phyloP scores from a whole-genome alignment of 2,113 vertebrate species.

The Paramormyrops kingsleyae region DNA sequence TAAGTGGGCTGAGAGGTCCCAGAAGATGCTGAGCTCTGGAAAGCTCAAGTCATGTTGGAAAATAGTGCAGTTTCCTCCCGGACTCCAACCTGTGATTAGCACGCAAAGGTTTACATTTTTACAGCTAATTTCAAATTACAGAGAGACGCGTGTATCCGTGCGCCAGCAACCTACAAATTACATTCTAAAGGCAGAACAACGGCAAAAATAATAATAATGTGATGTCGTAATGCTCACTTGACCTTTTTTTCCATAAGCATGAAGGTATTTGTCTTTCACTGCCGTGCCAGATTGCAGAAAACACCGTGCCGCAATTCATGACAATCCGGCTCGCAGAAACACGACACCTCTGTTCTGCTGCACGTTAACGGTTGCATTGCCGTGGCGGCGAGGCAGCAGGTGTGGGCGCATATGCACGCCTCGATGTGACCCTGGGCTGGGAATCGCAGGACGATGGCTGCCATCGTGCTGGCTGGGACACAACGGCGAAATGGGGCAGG shows the following conservation, averaged over 20 bases:
- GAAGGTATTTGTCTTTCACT: constrained; percentile 35
- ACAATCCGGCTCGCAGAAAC: not conserved
- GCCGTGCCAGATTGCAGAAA: constrained; percentile 26
- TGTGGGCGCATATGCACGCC: not conserved
- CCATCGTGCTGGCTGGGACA: not conserved
- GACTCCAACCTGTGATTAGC: constrained; percentile 26
- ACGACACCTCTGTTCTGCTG: not conserved
- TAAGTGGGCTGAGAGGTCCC: constrained; percentile 3
- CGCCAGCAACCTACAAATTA: constrained; percentile 35
- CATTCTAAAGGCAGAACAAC: constrained; percentile 40
- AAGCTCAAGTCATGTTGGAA: not conserved
- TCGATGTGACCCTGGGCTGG: not conserved
- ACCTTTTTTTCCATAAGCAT: constrained; percentile 35
- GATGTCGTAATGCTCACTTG: constrained; percentile 37
- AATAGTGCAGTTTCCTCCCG: not conserved
- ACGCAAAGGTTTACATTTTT: constrained; percentile 30
- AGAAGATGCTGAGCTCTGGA: not conserved
- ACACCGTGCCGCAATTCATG: constrained; percentile 18
- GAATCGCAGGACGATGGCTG: not conserved
- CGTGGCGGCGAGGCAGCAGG: too few relatives aligned
- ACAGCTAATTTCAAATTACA: constrained; percentile 46
- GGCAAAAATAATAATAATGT: constrained; percentile 31
- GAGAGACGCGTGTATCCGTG: constrained; percentile 36
- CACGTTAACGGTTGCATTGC: constrained; percentile 1
- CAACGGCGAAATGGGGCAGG: not conserved